Evolutionary conservation across 2,888 invertebrate species (phyloP).

Genomic region (Sturmia bella): DNA sequence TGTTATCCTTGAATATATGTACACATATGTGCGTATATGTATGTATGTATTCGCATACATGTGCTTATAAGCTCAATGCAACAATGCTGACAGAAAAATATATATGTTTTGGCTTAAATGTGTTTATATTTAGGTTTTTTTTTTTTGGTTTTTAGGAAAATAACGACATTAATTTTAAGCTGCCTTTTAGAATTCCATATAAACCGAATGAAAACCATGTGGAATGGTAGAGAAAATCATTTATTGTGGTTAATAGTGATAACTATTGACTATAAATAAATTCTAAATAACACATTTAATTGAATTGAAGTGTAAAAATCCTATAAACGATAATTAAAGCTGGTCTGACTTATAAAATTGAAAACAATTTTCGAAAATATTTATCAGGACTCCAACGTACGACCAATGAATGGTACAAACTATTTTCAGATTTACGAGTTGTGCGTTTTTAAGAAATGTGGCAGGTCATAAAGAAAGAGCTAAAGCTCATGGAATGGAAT

Average conservation of each 20-base stretch:
- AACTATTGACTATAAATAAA: constrained; percentile 40
- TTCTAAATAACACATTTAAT: constrained; percentile 54
- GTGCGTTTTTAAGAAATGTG: no score
- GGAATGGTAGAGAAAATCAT: constrained; percentile 2
- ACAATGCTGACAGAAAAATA: background rate
- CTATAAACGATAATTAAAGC: background rate
- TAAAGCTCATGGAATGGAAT: no score
- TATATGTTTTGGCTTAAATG: constrained; percentile 3
- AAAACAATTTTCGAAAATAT: no score
- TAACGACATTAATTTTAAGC: constrained; percentile 44
- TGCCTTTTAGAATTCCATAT: background rate
- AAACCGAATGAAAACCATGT: background rate
- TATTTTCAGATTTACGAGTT: no score
- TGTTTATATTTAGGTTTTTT: constrained; percentile 32
- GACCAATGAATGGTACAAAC: no score
- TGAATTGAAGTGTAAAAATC: constrained; percentile 36
- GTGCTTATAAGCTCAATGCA: background rate
- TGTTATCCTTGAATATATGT: constrained; percentile 7
- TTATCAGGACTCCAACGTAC: no score
- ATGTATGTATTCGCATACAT: no score
- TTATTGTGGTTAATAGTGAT: constrained; percentile 19
- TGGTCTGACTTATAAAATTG: no score
- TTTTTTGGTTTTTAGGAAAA: constrained; percentile 46
- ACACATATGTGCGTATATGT: background rate
- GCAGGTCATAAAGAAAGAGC: no score